phyloP scores from a whole-genome alignment of 2,113 vertebrate species.

The Eurypyga helias region DNA sequence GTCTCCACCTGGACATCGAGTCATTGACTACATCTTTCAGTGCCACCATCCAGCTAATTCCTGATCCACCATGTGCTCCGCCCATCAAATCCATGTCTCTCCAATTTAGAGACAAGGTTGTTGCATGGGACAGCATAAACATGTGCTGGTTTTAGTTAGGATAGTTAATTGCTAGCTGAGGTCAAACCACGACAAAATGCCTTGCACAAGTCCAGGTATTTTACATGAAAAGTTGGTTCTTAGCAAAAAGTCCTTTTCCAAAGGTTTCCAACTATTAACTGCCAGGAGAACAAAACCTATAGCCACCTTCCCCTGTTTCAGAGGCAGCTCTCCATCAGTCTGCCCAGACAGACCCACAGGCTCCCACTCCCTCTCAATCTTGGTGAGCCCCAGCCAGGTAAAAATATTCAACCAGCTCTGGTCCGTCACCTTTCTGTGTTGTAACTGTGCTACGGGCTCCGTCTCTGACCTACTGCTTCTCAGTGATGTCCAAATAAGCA shows the following conservation, averaged over 20 bases:
- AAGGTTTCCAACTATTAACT: not conserved
- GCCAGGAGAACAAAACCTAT: not conserved
- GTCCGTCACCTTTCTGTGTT: not conserved
- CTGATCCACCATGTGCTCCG: too few species aligned
- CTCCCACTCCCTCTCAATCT: not conserved
- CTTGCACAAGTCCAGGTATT: too few species aligned
- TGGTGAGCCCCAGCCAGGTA: not conserved
- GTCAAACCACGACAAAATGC: too few species aligned
- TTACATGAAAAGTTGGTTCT: not conserved
- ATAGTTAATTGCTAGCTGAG: too few species aligned
- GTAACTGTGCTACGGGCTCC: not conserved
- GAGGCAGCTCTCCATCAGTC: not conserved
- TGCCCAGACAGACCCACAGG: fast-evolving
- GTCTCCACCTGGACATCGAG: too few species aligned
- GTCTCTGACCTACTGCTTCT: not conserved
- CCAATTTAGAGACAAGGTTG: too few species aligned
- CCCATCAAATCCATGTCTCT: too few species aligned
- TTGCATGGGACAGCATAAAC: too few species aligned
- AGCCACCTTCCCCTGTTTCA: not conserved
- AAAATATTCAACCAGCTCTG: not conserved
- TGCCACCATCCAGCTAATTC: too few species aligned
- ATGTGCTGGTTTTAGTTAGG: too few species aligned
- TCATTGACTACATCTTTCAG: too few species aligned
- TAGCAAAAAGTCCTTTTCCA: not conserved
- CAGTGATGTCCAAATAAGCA: not conserved